These are phyloP conservation scores for Colossoma macropomum DNA, from an alignment of 2,113 vertebrate species.

Conservation along the genomic window DNA sequence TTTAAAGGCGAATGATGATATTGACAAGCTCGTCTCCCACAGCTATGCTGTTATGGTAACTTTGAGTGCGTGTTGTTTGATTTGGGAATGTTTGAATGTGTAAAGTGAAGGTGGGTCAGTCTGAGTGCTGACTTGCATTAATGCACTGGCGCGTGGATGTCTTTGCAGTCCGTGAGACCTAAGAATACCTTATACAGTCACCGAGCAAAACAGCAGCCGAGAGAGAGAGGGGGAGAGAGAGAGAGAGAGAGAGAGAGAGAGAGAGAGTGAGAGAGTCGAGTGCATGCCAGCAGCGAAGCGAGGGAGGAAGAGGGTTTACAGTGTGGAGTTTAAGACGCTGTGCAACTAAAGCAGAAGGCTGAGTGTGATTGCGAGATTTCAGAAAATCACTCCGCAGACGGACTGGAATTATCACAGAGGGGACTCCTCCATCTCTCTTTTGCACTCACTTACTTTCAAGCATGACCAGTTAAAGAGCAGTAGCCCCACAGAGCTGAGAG, in stretches of 20 bases:
- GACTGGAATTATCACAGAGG: not conserved
- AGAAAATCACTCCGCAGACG: not conserved
- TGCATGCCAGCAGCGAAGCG: constrained; percentile 32
- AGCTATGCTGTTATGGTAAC: no score
- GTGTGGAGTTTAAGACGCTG: constrained; percentile 1
- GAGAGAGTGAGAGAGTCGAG: constrained; percentile 47
- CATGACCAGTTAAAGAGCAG: constrained; percentile 11
- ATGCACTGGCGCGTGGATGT: not conserved
- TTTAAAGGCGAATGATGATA: no score
- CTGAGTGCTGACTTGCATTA: not conserved
- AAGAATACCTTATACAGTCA: constrained; percentile 57
- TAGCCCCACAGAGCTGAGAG: not conserved
- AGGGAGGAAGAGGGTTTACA: constrained; percentile 42
- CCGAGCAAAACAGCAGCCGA: constrained; percentile 51
- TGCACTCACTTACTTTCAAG: not conserved
- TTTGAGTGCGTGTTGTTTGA: not conserved
- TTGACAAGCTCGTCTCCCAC: no score
- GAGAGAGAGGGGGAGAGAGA: constrained; percentile 37
- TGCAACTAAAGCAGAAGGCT: constrained; percentile 11
- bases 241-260: constrained; percentile 40
- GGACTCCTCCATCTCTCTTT: not conserved
- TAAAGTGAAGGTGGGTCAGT: not conserved
- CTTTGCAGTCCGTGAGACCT: constrained; percentile 45
- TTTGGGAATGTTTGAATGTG: not conserved
- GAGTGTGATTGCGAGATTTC: constrained; percentile 3